phyloP scores from a whole-genome alignment of 2,797 vertebrate species.

The Mycteria americana region DNA sequence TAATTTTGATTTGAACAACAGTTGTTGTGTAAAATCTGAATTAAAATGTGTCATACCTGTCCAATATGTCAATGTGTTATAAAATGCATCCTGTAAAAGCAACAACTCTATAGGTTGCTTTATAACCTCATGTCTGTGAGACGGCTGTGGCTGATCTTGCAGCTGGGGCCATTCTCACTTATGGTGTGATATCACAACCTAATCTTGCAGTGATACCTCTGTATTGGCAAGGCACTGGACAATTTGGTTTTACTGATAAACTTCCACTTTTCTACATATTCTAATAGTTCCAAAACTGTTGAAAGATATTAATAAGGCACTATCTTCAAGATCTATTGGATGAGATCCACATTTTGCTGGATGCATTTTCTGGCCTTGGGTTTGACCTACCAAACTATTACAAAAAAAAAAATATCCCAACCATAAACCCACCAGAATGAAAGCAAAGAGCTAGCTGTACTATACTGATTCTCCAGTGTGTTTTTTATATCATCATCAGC shows the following conservation, averaged over 20 bases:
- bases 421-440: neutral
- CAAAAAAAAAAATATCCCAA: neutral
- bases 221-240: neutral
- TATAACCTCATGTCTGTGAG: neutral
- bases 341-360: neutral
- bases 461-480: neutral
- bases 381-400: neutral
- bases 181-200: neutral
- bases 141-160: neutral
- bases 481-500: neutral
- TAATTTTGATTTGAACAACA: neutral
- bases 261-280: neutral
- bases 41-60: neutral
- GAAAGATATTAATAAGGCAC: neutral
- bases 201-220: neutral
- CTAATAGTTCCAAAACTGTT: neutral
- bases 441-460: neutral
- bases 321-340: neutral
- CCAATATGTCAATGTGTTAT: accelerated
- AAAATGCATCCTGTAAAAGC: neutral
- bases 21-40: neutral
- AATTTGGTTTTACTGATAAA: neutral
- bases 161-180: neutral
- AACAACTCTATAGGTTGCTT: neutral
- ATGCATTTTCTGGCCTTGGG: neutral